Evolutionary conservation across 64 coral and sea anemone genomes (phyloP).

Genomic region (Hydrozoanthus tunicans): DNA sequence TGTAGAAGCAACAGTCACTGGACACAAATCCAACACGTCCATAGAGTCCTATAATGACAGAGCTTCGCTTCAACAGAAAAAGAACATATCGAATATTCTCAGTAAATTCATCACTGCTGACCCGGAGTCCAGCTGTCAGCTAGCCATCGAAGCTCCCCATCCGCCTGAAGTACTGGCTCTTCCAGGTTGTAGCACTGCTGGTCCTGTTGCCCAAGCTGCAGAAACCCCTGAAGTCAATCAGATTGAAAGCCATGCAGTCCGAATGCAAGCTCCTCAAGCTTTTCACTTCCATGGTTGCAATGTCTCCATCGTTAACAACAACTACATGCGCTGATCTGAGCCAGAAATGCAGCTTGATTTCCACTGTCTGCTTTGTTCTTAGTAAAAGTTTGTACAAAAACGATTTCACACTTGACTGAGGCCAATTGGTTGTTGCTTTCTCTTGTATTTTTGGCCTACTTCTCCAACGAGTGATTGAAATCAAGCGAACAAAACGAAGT

Average conservation of each 20-base stretch:
- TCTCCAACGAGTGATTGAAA: no score
- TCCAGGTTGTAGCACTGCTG: not conserved
- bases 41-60: conserved; percentile 29
- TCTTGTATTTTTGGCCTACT: no score
- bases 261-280: conserved; percentile 39
- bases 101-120: not conserved
- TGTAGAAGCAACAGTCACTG: conserved; percentile 30
- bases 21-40: conserved; percentile 41
- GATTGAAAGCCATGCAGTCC: not conserved
- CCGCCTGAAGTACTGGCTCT: conserved; percentile 7
- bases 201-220: not conserved
- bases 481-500: no score
- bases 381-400: no score
- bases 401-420: no score
- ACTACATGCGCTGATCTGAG: conserved; percentile 41
- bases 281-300: conserved; percentile 51
- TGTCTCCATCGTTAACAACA: conserved; percentile 38
- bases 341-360: no score
- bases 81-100: conserved; percentile 41
- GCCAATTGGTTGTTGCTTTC: no score
- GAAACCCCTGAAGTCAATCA: not conserved
- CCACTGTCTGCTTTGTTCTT: no score
- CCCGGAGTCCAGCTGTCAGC: not conserved
- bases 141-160: conserved; percentile 3
- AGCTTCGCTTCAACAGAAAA: conserved; percentile 38